These are phyloP conservation scores for Labeo calbasu DNA, from an alignment of 2,797 vertebrate genomes.

Conservation along the genomic window DNA sequence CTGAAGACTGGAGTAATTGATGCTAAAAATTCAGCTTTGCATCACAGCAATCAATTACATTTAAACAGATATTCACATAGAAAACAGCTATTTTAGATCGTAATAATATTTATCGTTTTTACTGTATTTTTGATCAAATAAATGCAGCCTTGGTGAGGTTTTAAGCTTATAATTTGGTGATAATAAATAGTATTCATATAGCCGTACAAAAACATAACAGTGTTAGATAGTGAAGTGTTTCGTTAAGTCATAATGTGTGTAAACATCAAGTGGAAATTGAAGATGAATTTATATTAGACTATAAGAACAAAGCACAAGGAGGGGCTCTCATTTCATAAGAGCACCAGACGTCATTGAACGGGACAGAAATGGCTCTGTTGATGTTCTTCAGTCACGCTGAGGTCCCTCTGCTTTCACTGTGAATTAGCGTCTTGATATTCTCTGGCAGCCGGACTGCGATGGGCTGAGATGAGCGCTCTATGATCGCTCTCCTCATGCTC, in stretches of 20 bases:
- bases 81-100: background rate
- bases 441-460: constrained; percentile 15
- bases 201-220: background rate
- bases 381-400: background rate
- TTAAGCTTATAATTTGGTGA: background rate
- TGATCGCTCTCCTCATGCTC: constrained; percentile 3
- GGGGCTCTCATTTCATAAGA: background rate
- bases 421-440: background rate
- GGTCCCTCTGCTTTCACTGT: background rate
- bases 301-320: background rate
- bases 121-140: background rate
- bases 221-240: background rate
- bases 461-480: constrained; percentile 6
- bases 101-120: background rate
- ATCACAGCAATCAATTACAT: background rate
- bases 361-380: background rate
- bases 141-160: background rate
- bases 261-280: background rate
- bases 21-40: background rate
- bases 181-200: background rate
- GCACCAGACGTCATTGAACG: background rate
- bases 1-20: background rate
- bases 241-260: background rate
- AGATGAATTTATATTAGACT: background rate
- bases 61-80: background rate